Evolutionary conservation across 2,888 invertebrate genomes (phyloP), one percentile per base, ranked within the genome.

Genomic region (Aleiodes leptofemur): DNA sequence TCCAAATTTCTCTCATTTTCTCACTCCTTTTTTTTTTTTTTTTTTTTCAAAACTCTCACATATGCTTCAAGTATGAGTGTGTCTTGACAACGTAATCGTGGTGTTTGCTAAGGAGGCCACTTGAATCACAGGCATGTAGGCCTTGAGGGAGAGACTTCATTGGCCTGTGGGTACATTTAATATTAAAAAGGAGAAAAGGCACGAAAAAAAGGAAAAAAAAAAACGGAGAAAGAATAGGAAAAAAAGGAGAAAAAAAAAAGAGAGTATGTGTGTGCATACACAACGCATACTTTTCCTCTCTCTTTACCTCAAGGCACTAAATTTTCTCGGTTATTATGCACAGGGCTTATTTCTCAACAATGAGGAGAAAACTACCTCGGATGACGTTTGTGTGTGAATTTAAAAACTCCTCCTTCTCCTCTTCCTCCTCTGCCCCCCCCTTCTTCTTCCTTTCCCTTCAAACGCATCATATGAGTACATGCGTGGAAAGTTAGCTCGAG

Each of bases 261-360:
- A 48, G 13, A 9, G 34, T 59, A 61, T 71, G 48, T 23, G 23
- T 23, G 23, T 2, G 2, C 23, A 23, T 2, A 23, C 43, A 70
- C 14, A 34, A 56, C 48, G 59, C 31, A 59, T 11, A 72, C 64
- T 56, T 74, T 43, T 2, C 2, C 23, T 23, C 43, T 43, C 43
- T 71, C 76, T 73, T 72, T 80, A 84, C 82, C 83, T 83, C 84
- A 83, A 83, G 84, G 82, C 81, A 83, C 79, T 79, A 82, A 83
- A 85, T 85, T 85, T 82, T 83, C 81, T 82, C 81, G 78, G 73
- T 48, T 68, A 68, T 38, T 56, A 43, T 55, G 11, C 64, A 31
- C 51, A 79, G 80, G 80, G 85, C 83, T 86, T 84, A 82, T 84
- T 83, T 80, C 83, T 84, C 83, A 64, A 82, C 84, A 86, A 85